Percentiles rank a stretch among this genome's conserved stretches.
phyloP scores from a whole-genome alignment of 1,140 invertebrate species.

The Himalopsyche phryganea region DNA sequence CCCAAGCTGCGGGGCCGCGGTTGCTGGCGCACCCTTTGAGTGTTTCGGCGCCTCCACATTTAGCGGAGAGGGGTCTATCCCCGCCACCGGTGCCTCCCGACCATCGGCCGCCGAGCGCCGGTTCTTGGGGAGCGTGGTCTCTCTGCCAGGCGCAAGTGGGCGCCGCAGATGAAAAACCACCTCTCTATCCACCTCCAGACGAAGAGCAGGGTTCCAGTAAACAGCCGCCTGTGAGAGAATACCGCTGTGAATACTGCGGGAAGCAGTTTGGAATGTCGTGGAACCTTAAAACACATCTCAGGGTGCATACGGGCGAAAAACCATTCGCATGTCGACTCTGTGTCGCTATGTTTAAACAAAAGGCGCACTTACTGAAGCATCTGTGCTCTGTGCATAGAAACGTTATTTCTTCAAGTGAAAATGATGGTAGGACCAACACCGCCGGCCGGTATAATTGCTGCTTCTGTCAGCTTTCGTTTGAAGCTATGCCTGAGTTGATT shows the following conservation, averaged over 20 bases:
- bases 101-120: slow-evolving; percentile 67
- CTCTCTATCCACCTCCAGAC: slow-evolving; percentile 50
- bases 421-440: slow-evolving; percentile 63
- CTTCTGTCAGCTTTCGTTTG: slow-evolving; percentile 79
- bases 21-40: slow-evolving; percentile 62
- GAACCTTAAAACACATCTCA: slow-evolving; percentile 81
- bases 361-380: slow-evolving; percentile 80
- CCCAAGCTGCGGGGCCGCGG: slow-evolving; percentile 41
- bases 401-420: slow-evolving; percentile 70
- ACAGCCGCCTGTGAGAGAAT: slow-evolving; percentile 69
- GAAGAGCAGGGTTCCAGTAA: slow-evolving; percentile 50
- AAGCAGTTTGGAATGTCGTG: slow-evolving; percentile 88
- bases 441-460: slow-evolving; percentile 73
- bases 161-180: slow-evolving; percentile 52
- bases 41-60: slow-evolving; percentile 65
- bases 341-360: slow-evolving; percentile 86
- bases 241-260: slow-evolving; percentile 80
- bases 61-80: slow-evolving; percentile 58
- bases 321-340: slow-evolving; percentile 82
- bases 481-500: slow-evolving; percentile 77
- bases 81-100: slow-evolving; percentile 56
- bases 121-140: slow-evolving; percentile 68
- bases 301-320: slow-evolving; percentile 83
- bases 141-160: slow-evolving; percentile 63
- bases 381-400: slow-evolving; percentile 82